A percentile compares a stretch with the other conserved stretches of the same genome.
phyloP scores from a whole-genome alignment of 2,113 vertebrate genomes.

The Hemicordylus capensis region DNA sequence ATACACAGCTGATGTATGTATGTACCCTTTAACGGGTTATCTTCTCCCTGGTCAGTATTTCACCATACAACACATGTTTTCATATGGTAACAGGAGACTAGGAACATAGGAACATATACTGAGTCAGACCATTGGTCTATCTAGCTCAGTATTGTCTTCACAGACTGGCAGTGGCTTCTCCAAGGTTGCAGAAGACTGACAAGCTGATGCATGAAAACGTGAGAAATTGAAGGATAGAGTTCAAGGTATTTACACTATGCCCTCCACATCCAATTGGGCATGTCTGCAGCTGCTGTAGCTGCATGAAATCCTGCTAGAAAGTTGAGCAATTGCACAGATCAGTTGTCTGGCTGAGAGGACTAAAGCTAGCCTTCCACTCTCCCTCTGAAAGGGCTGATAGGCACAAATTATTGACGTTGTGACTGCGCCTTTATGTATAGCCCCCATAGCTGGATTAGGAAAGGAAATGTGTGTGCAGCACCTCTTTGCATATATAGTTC shows the following conservation, averaged over 20 bases:
- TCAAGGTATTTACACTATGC: too few relatives aligned
- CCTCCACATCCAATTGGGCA: neutral
- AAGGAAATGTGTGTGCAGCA: neutral
- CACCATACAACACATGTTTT: neutral
- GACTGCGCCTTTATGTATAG: neutral
- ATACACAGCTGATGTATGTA: neutral
- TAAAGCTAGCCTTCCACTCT: neutral
- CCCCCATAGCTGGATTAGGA: neutral
- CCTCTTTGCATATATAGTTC: neutral
- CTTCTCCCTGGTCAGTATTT: neutral
- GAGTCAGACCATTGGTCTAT: too few relatives aligned
- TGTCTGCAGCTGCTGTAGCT: neutral
- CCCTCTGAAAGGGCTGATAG: neutral
- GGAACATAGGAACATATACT: too few relatives aligned
- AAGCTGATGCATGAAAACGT: neutral
- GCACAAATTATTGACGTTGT: too few relatives aligned
- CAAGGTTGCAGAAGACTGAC: too few relatives aligned
- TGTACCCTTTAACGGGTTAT: neutral
- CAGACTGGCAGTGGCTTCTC: too few relatives aligned
- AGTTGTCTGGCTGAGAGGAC: neutral
- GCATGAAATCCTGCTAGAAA: neutral
- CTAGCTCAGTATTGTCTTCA: too few relatives aligned
- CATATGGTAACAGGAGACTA: neutral
- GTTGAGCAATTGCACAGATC: neutral
- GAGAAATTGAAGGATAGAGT: neutral